These are phyloP conservation scores for Wasmannia auropunctata DNA, from an alignment of 1,140 invertebrate species.

Conservation along the genomic window DNA sequence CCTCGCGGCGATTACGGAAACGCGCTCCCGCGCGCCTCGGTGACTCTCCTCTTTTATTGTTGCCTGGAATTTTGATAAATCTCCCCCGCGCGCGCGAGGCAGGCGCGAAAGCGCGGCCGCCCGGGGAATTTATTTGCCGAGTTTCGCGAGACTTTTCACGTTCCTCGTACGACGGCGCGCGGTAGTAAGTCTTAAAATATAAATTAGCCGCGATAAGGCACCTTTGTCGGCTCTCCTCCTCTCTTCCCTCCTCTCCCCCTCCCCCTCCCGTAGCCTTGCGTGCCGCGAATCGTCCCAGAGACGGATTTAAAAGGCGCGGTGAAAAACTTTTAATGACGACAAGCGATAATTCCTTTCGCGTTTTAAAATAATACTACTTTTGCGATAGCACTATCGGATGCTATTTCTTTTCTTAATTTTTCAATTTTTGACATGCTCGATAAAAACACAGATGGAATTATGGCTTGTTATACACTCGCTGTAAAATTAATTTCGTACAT, in stretches of 20 bases:
- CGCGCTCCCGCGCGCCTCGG: not conserved
- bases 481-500: not conserved
- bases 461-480: not conserved
- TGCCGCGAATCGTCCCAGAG: conserved; percentile 30
- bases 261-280: conserved; percentile 44
- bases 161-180: conserved; percentile 41
- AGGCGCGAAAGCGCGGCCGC: conserved; percentile 6
- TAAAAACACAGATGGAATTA: not conserved
- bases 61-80: conserved; percentile 61
- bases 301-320: conserved; percentile 3
- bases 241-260: not conserved
- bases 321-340: not conserved
- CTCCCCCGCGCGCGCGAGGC: conserved; percentile 1
- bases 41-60: conserved; percentile 29
- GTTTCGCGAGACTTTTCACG: conserved; percentile 51
- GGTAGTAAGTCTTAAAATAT: conserved; percentile 68
- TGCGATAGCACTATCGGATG: not conserved
- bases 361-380: not conserved
- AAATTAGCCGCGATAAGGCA: conserved; percentile 68
- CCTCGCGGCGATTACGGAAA: conserved; percentile 23
- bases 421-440: not conserved
- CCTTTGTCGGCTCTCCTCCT: conserved; percentile 66
- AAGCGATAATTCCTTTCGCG: not conserved
- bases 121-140: conserved; percentile 55
- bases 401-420: not conserved